These are phyloP conservation scores for Callyntrura guangdongensis DNA, from an alignment of 2,888 invertebrate genomes.

Conservation along the genomic window DNA sequence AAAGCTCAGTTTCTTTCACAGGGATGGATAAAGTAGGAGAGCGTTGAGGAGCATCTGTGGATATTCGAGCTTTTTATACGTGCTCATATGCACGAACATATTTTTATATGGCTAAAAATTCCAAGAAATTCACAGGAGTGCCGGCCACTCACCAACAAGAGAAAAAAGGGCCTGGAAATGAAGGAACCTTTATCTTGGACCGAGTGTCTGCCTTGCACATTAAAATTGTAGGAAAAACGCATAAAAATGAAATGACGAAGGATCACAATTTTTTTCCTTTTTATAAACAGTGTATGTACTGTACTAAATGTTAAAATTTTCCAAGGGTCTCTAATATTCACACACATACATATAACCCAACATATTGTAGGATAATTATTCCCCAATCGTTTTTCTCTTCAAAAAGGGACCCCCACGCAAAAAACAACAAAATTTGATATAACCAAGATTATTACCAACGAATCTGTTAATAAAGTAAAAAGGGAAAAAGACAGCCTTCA, in stretches of 20 bases:
- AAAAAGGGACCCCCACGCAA: slow-evolving; percentile 83
- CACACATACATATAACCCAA: background rate
- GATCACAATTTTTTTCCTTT: slow-evolving; percentile 61
- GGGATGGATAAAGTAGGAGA: slow-evolving; percentile 70
- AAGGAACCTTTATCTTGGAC: slow-evolving; percentile 66
- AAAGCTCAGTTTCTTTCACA: slow-evolving; percentile 82
- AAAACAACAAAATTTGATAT: slow-evolving; percentile 81
- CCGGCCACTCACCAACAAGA: slow-evolving; percentile 80
- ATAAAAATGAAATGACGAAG: slow-evolving; percentile 75
- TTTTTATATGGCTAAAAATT: slow-evolving; percentile 85
- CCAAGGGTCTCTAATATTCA: background rate
- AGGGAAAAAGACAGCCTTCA: slow-evolving; percentile 49
- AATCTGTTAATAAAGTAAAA: slow-evolving; percentile 73
- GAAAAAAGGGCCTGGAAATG: slow-evolving; percentile 71
- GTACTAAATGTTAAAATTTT: slow-evolving; percentile 11
- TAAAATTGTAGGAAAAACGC: slow-evolving; percentile 66
- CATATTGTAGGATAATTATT: slow-evolving; percentile 43
- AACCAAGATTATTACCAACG: slow-evolving; percentile 64
- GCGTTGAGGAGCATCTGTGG: slow-evolving; percentile 28
- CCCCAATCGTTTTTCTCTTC: slow-evolving; percentile 37
- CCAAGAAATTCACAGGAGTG: slow-evolving; percentile 85
- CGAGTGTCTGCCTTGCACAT: slow-evolving; percentile 68
- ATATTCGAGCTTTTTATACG: slow-evolving; percentile 73
- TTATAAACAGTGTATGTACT: no score
- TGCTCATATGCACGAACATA: slow-evolving; percentile 66